phyloP scores from a whole-genome alignment of 2,888 invertebrate genomes.

The Bugula neritina region DNA sequence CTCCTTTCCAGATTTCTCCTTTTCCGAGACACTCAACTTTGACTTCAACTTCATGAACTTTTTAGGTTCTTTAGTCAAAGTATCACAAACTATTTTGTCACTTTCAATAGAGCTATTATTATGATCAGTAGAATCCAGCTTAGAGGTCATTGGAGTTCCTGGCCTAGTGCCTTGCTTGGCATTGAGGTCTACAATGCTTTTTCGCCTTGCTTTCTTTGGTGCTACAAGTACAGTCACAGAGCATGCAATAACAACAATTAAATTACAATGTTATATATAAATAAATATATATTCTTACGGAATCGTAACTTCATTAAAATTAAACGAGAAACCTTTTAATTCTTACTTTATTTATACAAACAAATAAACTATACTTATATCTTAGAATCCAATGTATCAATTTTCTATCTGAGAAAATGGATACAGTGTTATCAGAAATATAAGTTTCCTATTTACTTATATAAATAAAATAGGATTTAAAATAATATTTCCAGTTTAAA shows the following conservation, averaged over 20 bases:
- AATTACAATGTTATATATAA: background rate
- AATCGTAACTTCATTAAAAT: too few relatives aligned
- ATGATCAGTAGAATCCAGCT: background rate
- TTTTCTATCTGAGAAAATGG: too few relatives aligned
- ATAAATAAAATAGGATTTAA: too few relatives aligned
- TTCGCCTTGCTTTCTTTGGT: background rate
- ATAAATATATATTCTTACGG: background rate
- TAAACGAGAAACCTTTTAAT: too few relatives aligned
- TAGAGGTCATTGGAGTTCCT: background rate
- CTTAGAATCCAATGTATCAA: too few relatives aligned
- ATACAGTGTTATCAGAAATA: too few relatives aligned
- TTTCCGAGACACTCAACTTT: background rate
- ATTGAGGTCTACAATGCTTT: background rate
- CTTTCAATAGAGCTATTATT: background rate
- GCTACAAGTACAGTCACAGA: background rate
- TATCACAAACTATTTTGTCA: constrained; percentile 6
- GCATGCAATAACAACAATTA: too few relatives aligned
- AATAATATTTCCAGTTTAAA: too few relatives aligned
- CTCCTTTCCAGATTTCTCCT: background rate
- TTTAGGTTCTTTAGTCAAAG: constrained; percentile 18
- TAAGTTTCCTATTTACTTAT: too few relatives aligned
- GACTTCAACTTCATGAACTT: background rate
- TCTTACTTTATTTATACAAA: too few relatives aligned
- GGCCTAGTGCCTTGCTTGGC: background rate
- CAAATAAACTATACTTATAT: too few relatives aligned